Evolutionary conservation across 2,797 vertebrate genomes (phyloP).

Genomic region (Chanos chanos): DNA sequence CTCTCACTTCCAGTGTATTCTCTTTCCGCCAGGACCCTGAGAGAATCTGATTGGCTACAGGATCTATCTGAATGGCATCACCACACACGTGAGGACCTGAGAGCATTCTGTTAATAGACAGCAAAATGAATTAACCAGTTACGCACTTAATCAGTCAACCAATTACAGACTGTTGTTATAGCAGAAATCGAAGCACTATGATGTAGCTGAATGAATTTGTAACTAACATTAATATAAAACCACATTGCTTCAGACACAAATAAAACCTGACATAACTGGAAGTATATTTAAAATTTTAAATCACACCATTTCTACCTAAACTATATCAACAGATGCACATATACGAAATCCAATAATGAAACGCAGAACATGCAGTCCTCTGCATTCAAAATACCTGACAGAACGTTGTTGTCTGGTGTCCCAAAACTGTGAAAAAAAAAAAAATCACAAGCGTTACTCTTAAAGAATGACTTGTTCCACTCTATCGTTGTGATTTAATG

Average conservation of each 20-base stretch:
- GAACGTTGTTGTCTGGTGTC: conserved; percentile 45
- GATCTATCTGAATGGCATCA: conserved; percentile 51
- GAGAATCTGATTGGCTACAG: conserved; percentile 49
- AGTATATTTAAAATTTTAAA: too few species aligned
- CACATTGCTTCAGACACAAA: too few species aligned
- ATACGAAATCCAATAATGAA: neutral
- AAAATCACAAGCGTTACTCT: neutral
- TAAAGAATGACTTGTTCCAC: neutral
- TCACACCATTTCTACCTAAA: neutral
- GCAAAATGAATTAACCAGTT: neutral
- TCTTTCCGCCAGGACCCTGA: conserved; percentile 62
- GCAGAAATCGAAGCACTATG: neutral
- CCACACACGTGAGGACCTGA: conserved; percentile 64
- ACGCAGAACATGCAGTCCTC: too few species aligned
- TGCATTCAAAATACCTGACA: conserved; percentile 47
- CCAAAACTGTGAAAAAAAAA: conserved; percentile 56
- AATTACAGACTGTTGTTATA: neutral
- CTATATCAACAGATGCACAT: neutral
- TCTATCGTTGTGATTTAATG: neutral
- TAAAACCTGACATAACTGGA: too few species aligned
- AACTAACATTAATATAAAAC: too few species aligned
- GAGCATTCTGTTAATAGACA: conserved; percentile 35
- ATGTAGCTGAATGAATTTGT: neutral
- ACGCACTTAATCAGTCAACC: too few species aligned
- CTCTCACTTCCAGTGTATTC: conserved; percentile 53